Evolutionary conservation across 2,888 invertebrate genomes (phyloP).

Genomic region (Norana najaformis): DNA sequence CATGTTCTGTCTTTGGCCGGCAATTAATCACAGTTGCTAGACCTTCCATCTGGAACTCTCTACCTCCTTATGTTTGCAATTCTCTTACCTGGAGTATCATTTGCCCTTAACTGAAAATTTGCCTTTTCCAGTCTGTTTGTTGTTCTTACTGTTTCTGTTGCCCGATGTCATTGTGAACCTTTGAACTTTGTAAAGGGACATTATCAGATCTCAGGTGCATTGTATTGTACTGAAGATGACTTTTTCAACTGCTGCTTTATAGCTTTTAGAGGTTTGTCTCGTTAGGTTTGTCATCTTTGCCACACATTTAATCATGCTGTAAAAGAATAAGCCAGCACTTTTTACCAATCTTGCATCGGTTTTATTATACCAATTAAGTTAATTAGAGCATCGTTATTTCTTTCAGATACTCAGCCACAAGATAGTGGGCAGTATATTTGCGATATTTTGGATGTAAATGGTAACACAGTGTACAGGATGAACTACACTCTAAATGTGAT

Average conservation of each 20-base stretch:
- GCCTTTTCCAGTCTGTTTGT: not conserved
- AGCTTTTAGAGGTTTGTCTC: not conserved
- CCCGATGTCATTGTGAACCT: not conserved
- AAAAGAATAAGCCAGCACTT: too few relatives aligned
- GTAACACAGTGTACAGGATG: not conserved
- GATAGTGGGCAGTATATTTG: slow-evolving; percentile 10
- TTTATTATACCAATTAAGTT: not conserved
- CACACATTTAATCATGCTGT: too few relatives aligned
- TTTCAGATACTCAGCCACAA: not conserved
- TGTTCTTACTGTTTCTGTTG: not conserved
- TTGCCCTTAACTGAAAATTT: not conserved
- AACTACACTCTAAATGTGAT: slow-evolving; percentile 19
- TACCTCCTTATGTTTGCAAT: too few relatives aligned
- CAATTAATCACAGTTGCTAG: not conserved
- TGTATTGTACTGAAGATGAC: not conserved
- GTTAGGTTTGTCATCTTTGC: not conserved
- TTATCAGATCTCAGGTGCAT: not conserved
- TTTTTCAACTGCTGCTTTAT: not conserved
- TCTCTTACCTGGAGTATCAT: not conserved
- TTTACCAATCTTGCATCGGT: not conserved
- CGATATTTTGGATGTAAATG: not conserved
- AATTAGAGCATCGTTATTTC: not conserved
- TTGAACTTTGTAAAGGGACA: not conserved
- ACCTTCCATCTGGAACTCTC: too few relatives aligned
- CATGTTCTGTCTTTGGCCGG: not conserved